These are phyloP conservation scores for Hypotaenidia philippensis DNA, from an alignment of 2,797 vertebrate genomes.

Conservation along the genomic window DNA sequence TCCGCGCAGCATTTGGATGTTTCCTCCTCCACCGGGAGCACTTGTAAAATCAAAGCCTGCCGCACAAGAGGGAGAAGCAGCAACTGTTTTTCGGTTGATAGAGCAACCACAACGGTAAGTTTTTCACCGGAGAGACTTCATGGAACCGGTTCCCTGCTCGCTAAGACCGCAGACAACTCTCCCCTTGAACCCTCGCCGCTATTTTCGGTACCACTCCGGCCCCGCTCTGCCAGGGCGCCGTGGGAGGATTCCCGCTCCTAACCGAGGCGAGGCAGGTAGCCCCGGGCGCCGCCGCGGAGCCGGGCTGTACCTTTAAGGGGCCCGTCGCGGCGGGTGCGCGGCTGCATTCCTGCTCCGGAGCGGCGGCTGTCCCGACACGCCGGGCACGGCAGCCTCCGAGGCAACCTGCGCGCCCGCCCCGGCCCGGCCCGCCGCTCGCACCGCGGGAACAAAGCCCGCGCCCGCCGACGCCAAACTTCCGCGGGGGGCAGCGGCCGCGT, in stretches of 20 bases:
- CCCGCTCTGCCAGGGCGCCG: conserved; percentile 33
- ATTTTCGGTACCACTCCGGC: neutral
- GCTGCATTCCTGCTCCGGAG: conserved; percentile 89
- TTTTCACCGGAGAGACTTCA: neutral
- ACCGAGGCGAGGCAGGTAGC: conserved; percentile 22
- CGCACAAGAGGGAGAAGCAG: neutral
- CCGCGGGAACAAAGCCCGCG: conserved; percentile 54
- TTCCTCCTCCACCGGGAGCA: neutral
- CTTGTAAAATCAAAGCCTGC: neutral
- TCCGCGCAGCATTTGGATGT: neutral
- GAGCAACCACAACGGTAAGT: neutral
- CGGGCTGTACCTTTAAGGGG: conserved; percentile 84
- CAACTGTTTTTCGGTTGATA: neutral
- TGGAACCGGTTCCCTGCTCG: neutral
- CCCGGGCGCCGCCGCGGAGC: conserved; percentile 32
- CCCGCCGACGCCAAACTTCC: conserved; percentile 25
- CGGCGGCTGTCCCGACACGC: conserved; percentile 93
- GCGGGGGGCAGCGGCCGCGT: conserved; percentile 29
- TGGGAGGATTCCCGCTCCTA: neutral
- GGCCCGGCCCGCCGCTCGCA: conserved; percentile 10
- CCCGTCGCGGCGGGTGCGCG: conserved; percentile 80
- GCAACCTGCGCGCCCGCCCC: conserved; percentile 62
- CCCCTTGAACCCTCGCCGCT: conserved; percentile 9
- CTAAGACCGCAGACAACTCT: neutral
- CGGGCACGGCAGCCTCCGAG: conserved; percentile 75